Evolutionary conservation across 2,797 vertebrate species (phyloP), one percentile per base, ranked within the genome.

Genomic region (Tiaroga cobitis): DNA sequence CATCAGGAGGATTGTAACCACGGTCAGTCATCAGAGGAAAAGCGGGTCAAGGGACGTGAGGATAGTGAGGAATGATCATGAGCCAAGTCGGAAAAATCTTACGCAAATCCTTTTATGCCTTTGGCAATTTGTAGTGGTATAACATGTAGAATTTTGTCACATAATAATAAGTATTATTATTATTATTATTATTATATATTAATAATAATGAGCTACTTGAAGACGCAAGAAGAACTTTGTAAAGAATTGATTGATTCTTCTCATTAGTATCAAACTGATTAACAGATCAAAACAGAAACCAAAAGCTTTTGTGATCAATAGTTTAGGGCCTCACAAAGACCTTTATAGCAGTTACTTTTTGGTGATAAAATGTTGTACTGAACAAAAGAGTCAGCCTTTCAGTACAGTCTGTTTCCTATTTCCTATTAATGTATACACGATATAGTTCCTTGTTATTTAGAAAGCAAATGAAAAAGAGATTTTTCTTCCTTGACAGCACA

Each of bases 1-100:
- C 87, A 97, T 98, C 88, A 95, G 93, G 73, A 95, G 97, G 91
- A 97, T 98, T 4, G 93, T 97, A 39, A 90, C 96, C 90, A 97
- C 89, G 90, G 97, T 98, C 93, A 96, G 95, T 91, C 37, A 29
- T 7, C 19, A 11, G 5, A 7, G 37, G 74, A 39, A 43, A 67
- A 83, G 21, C 8, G 15, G 16, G 56, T 63, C 29, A 65, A 37
- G 49, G 56, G 56, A 37, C 29, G 61, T 73, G 32, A 49, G 65
- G 26, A 8, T 68, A 68, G 26, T 51, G 11, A 34, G 73, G 29
- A 21, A 76, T 16, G 32, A 76, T 56, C 21, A 24, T 37, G 74
- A n/a, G 37, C 11, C 49, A 54, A 75, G 3, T 54, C 34, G 49
- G 19, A 29, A 76, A 56, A 37, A 76, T 56, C 49, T 24, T 51